Evolutionary conservation across 2,113 vertebrate species (phyloP).

Genomic region (Vicugna pacos): DNA sequence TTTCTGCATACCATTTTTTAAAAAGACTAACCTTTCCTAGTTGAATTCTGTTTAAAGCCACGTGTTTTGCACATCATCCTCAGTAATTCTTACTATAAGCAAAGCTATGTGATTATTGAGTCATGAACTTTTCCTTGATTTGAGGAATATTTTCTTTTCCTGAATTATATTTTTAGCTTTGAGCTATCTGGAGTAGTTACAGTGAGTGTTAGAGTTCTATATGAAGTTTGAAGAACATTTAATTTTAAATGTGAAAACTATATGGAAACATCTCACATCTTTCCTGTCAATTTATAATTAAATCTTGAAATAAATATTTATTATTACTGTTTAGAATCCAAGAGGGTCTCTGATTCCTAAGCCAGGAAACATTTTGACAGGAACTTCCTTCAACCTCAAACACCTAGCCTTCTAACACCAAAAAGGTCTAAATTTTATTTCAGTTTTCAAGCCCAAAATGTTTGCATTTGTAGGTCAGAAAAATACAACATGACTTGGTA

Average conservation of each 20-base stretch:
- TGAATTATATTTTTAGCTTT: slow-evolving; percentile 54
- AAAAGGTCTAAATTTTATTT: slow-evolving; percentile 57
- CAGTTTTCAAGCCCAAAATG: slow-evolving; percentile 55
- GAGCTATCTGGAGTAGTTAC: slow-evolving; percentile 16
- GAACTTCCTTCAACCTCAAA: slow-evolving; percentile 54
- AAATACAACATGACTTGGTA: slow-evolving; percentile 42
- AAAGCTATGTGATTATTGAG: not conserved
- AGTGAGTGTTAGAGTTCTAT: not conserved
- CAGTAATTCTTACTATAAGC: slow-evolving; percentile 12
- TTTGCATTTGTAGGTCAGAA: slow-evolving; percentile 68
- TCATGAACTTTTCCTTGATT: slow-evolving; percentile 28
- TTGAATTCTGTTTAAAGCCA: not conserved
- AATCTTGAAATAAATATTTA: slow-evolving; percentile 60
- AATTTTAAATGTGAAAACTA: slow-evolving; percentile 59
- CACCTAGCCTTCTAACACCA: slow-evolving; percentile 1
- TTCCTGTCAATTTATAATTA: slow-evolving; percentile 58
- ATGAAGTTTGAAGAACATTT: slow-evolving; percentile 51
- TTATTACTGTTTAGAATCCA: not conserved
- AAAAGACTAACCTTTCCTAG: slow-evolving; percentile 12
- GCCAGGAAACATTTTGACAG: slow-evolving; percentile 59
- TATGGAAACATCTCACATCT: slow-evolving; percentile 26
- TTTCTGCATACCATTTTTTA: not conserved
- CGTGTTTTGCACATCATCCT: not conserved
- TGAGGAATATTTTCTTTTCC: not conserved
- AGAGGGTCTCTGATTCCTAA: not conserved